Evolutionary conservation across 2,113 vertebrate species (phyloP), one percentile per base, ranked within the genome.

Genomic region (Siniperca chuatsi): DNA sequence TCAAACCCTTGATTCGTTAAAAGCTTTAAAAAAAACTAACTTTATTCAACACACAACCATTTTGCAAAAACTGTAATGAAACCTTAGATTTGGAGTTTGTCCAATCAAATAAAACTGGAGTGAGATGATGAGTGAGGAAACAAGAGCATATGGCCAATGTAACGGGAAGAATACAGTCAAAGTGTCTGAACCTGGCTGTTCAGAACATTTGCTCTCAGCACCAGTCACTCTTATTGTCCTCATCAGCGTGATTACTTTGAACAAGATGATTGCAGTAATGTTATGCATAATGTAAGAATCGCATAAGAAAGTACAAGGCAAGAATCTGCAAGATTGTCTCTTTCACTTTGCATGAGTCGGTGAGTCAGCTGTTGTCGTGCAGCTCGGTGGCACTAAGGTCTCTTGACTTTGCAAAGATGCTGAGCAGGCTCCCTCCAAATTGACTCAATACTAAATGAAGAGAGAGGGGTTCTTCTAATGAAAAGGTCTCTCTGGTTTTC

Each of bases 281-380:
- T 71, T 54, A 52, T 83, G 75, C 85, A 52, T 66, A 75, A 83
- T 83, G 80, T 66, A 72, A 4, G 12, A 86, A 67, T 40, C 12
- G 4, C 57, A 65, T 20, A 60, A 44, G 33, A 66, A 64, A 60
- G 50, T 25, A 33, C 42, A 33, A 71, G 78, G 57, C 52, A 54
- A 25, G 61, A 25, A 71, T 61, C 77, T 78, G 65, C 52, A 52
- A 64, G 78, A 46, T 58, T 5, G 68, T 82, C 81, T 75, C 21
- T 52, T 79, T 88, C 69, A 23, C 74, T 84, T 44, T 67, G 82
- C 70, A 71, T 61, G 82, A 81, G 87, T 18, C 7, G 33, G 69
- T 13, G 90, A 91, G 74, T 93, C 92, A 83, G 93, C 91, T 75
- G 66, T 52, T 78, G 84, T 54, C 1, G n/a, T 65, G 66, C 40